Conservation (phyloP, 1,140 invertebrate species). For the Trichonephila clavipes region DNA sequence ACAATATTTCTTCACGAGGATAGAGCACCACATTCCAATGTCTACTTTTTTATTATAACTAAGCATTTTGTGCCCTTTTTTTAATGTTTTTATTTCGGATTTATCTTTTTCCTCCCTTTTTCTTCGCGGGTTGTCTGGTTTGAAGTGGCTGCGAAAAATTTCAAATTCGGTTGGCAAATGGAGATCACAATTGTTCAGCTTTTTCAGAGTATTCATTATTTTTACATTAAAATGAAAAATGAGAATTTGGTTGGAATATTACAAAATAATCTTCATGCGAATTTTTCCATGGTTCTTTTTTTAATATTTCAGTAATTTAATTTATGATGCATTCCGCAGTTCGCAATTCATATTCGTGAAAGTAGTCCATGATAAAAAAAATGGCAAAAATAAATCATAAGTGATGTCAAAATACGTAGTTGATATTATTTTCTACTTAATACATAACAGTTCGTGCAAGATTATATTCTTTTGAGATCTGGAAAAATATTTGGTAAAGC, state of each 20-base stretch:
- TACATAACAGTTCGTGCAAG: too few species aligned
- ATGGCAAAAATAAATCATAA: too few species aligned
- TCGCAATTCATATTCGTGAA: too few species aligned
- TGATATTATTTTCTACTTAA: too few species aligned
- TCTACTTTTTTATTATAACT: background rate
- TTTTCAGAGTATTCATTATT: background rate
- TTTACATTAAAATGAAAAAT: constrained; percentile 4
- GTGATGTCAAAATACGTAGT: too few species aligned
- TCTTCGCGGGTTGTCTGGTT: background rate
- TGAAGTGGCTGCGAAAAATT: background rate
- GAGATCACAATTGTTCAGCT: background rate
- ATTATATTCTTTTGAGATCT: too few species aligned
- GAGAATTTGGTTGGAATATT: background rate
- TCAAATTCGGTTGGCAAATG: background rate
- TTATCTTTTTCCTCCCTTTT: background rate
- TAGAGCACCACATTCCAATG: background rate
- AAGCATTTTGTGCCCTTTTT: background rate
- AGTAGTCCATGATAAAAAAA: too few species aligned
- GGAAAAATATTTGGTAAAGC: too few species aligned
- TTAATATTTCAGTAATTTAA: background rate
- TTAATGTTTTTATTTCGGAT: background rate
- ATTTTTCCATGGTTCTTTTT: background rate
- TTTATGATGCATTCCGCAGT: background rate
- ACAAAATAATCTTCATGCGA: background rate
- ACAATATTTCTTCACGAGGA: background rate